Base-by-base conservation (phyloP, 2,797 vertebrate species). In the Alauda arvensis region DNA sequence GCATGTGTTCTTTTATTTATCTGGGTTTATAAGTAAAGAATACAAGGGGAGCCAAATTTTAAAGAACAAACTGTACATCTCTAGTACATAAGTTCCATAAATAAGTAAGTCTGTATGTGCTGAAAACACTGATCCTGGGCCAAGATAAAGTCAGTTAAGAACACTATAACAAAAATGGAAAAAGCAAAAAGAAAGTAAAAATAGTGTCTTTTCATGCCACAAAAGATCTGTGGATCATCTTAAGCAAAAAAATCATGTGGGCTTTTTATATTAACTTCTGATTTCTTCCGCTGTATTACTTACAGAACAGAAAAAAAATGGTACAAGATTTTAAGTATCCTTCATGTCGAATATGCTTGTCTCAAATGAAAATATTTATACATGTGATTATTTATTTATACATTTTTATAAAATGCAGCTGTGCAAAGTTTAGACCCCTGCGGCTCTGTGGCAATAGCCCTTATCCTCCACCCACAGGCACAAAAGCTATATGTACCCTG, bases 31-130 rank as follows among this genome's bases (percentile, higher is more conserved):
- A 92, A 91, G 48, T 65, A 60, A 78, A 92, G 49, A 63, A 34
- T 62, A 78, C 18, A 84, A 93, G 31, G 34, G 39, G 0, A 88
- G 77, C 61, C 72, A 91, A 91, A 91, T 66, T 77, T 42, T 91
- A 92, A 89, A 83, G 94, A 93, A 94, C 88, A 91, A 92, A 76
- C 51, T 89, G 90, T 93, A 90, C 72, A 65, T 89, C 72, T 82
- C 87, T 49, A 88, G 70, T 88, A 82, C 48, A 85, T 69, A 79
- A 77, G 33, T 85, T 92, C 72, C 75, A 91, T 75, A 91, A 89
- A 87, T 88, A 93, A 29, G 34, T 90, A 89, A 88, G 85, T 92
- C 80, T 90, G 72, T 72, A 71, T 87, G 45, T 88, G 83, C 76
- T 86, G 75, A 77, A 90, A 91, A 66, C 29, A 85, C 43, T 77